Evolutionary conservation across 2,797 vertebrate genomes (phyloP).

Genomic region (Tapirus indicus): DNA sequence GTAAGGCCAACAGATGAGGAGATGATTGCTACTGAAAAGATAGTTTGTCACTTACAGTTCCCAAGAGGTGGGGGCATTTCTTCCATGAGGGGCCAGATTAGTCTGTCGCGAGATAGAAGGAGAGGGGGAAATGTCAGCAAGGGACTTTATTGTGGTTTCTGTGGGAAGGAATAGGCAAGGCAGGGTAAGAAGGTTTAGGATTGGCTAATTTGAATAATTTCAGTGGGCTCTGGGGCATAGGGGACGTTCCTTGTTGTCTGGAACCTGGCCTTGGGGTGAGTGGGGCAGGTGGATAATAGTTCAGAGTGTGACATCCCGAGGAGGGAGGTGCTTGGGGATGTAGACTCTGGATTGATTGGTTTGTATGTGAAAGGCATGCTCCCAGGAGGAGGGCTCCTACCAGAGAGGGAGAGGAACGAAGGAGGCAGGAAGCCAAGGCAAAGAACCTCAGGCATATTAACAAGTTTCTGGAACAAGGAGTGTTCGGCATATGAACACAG

Average conservation of each 20-base stretch:
- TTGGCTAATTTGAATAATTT: neutral
- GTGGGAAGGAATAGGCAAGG: neutral
- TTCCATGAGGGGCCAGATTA: neutral
- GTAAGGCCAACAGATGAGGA: neutral
- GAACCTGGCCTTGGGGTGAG: neutral
- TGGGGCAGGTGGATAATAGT: neutral
- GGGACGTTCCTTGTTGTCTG: neutral
- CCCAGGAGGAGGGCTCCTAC: neutral
- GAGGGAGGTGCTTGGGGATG: neutral
- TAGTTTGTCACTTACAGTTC: neutral
- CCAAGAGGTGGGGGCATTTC: neutral
- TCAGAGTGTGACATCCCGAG: neutral
- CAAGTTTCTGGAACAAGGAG: neutral
- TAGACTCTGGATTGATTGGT: neutral
- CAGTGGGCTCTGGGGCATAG: neutral
- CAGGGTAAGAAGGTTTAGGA: neutral
- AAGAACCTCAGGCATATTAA: neutral
- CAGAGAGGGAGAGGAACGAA: neutral
- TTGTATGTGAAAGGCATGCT: neutral
- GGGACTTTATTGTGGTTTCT: neutral
- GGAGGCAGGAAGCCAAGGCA: neutral
- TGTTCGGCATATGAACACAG: accelerated
- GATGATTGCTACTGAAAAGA: neutral
- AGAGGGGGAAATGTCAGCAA: neutral
- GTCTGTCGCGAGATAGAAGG: neutral